phyloP scores from a whole-genome alignment of 2,888 invertebrate genomes.

The Subacronicta megacephala region DNA sequence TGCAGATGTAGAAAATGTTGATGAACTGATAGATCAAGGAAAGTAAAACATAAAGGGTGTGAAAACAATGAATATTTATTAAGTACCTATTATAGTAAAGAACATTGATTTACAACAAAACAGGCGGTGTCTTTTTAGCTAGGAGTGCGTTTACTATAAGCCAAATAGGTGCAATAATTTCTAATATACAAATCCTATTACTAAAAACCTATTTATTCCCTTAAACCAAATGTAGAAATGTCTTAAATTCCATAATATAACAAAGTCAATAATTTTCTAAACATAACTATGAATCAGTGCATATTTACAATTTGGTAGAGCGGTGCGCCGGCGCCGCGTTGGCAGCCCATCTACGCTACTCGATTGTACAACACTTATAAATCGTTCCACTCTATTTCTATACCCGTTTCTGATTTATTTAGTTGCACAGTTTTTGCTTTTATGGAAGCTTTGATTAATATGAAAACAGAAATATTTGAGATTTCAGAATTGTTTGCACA shows the following conservation, averaged over 20 bases:
- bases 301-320: conserved; percentile 61
- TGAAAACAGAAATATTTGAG: conserved; percentile 15
- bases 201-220: conserved; percentile 6
- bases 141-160: background rate
- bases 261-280: conserved; percentile 66
- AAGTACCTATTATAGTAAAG: too few relatives aligned
- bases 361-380: conserved; percentile 51
- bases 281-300: conserved; percentile 69
- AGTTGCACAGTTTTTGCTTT: conserved; percentile 48
- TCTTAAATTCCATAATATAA: conserved; percentile 45
- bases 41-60: background rate
- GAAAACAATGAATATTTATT: too few relatives aligned
- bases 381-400: conserved; percentile 54
- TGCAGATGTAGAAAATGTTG: background rate
- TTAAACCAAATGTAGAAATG: conserved; percentile 38
- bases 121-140: too few relatives aligned
- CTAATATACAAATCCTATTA: background rate
- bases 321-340: conserved; percentile 58
- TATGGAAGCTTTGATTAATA: conserved; percentile 43
- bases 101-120: too few relatives aligned
- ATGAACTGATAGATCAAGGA: too few relatives aligned
- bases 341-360: conserved; percentile 52
- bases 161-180: background rate
- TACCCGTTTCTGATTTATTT: conserved; percentile 48
- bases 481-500: conserved; percentile 9